Percentiles rank a stretch among this genome's conserved stretches.
These are phyloP conservation scores for Ascidia mentula DNA, from an alignment of 23 tunicate genomes.

Conservation along the genomic window DNA sequence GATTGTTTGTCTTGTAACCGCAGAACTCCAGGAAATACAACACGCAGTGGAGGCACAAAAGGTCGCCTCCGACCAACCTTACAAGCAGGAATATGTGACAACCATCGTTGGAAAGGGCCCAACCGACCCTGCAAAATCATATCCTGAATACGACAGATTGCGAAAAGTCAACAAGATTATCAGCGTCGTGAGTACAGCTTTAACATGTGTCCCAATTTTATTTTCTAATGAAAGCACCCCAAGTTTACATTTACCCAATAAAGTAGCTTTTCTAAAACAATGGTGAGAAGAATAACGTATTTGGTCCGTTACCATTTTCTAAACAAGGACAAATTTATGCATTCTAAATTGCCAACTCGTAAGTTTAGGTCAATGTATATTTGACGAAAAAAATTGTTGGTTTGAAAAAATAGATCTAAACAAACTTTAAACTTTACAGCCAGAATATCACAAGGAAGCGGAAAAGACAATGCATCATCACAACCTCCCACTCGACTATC, in stretches of 20 bases:
- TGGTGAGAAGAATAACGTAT: too few species aligned
- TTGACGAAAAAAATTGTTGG: slow-evolving; percentile 19
- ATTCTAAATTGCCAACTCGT: too few species aligned
- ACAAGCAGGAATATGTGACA: slow-evolving; percentile 60
- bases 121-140: slow-evolving; percentile 63
- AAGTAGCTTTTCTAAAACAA: too few species aligned
- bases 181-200: slow-evolving; percentile 71
- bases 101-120: slow-evolving; percentile 83
- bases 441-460: slow-evolving; percentile 75
- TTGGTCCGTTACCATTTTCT: too few species aligned
- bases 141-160: slow-evolving; percentile 90
- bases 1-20: background rate
- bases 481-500: slow-evolving; percentile 84
- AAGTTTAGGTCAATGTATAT: too few species aligned
- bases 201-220: too few species aligned
- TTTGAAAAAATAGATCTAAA: too few species aligned
- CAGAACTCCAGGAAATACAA: slow-evolving; percentile 71
- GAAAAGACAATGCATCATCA: slow-evolving; percentile 80
- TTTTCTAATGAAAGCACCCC: too few species aligned
- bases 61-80: slow-evolving; percentile 42
- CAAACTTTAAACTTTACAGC: slow-evolving; percentile 36
- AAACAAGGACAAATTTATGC: too few species aligned
- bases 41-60: slow-evolving; percentile 68
- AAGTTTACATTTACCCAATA: too few species aligned
- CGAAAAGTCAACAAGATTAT: slow-evolving; percentile 49